Evolutionary conservation across 2,888 invertebrate species (phyloP).

Genomic region (Muscina levida): DNA sequence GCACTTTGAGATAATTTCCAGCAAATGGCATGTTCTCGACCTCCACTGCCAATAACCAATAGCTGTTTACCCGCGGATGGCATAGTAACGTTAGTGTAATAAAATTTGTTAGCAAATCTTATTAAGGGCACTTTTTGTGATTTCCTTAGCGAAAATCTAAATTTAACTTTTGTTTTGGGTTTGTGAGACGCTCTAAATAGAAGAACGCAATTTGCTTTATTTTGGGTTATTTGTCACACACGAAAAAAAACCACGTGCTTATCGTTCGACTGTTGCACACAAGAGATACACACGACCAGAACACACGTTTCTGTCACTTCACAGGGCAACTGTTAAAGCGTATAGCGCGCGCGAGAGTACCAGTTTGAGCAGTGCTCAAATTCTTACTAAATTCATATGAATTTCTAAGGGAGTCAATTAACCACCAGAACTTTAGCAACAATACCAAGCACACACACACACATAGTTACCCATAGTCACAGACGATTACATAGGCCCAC

Average conservation of each 20-base stretch:
- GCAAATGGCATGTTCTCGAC: constrained; percentile 96
- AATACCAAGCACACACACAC: constrained; percentile 18
- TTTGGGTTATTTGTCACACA: neutral
- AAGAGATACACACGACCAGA: constrained; percentile 22
- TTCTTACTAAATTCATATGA: constrained; percentile 50
- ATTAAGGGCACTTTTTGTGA: constrained; percentile 6
- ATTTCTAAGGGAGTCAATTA: constrained; percentile 48
- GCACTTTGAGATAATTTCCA: constrained; percentile 94
- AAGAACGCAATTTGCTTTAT: too few relatives aligned
- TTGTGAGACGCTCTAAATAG: too few relatives aligned
- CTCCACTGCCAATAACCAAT: constrained; percentile 94
- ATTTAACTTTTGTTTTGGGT: neutral
- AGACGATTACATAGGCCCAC: too few relatives aligned
- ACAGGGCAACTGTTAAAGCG: neutral
- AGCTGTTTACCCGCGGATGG: constrained; percentile 81
- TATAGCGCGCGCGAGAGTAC: constrained; percentile 47
- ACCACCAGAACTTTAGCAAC: neutral
- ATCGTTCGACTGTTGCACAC: constrained; percentile 16
- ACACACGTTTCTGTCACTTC: constrained; percentile 28
- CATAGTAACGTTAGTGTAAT: constrained; percentile 46
- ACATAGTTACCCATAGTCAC: neutral
- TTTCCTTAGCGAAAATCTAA: neutral
- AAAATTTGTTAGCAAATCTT: too few relatives aligned
- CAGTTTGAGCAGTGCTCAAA: constrained; percentile 61
- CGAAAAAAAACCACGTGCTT: constrained; percentile 17